phyloP scores from a whole-genome alignment of 64 coral and sea anemone genomes.

The Anthopleura sola region DNA sequence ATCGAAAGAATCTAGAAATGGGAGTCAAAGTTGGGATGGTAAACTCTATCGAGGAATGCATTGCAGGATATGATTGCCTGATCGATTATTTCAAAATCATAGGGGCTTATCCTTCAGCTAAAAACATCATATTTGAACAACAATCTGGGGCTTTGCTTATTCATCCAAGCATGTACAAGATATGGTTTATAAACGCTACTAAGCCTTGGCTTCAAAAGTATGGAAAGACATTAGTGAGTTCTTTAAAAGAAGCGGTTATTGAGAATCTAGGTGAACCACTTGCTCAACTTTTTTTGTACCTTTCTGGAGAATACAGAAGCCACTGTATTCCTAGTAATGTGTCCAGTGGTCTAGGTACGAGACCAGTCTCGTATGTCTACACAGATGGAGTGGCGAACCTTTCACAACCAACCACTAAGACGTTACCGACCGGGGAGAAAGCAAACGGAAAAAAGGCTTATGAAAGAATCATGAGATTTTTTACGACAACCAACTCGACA shows the following conservation, averaged over 20 bases:
- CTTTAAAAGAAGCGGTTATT: slow-evolving; percentile 41
- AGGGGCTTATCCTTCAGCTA: background rate
- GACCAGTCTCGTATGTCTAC: slow-evolving; percentile 66
- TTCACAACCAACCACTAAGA: slow-evolving; percentile 46
- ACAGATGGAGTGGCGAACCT: slow-evolving; percentile 37
- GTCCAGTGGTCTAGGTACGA: slow-evolving; percentile 76
- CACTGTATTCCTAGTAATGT: slow-evolving; percentile 76
- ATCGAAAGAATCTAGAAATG: slow-evolving; percentile 53
- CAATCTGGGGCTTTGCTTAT: slow-evolving; percentile 24
- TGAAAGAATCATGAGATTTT: slow-evolving; percentile 63
- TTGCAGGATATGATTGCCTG: slow-evolving; percentile 63
- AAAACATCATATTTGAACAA: slow-evolving; percentile 51
- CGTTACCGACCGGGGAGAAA: slow-evolving; percentile 47
- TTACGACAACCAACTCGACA: slow-evolving; percentile 63
- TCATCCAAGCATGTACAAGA: background rate
- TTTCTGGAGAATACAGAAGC: slow-evolving; percentile 48
- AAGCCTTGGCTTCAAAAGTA: slow-evolving; percentile 47
- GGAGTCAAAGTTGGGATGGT: slow-evolving; percentile 78
- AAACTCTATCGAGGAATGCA: slow-evolving; percentile 67
- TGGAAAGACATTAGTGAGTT: slow-evolving; percentile 18
- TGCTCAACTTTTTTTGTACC: slow-evolving; percentile 53
- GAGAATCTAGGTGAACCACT: slow-evolving; percentile 55
- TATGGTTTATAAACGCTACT: slow-evolving; percentile 4
- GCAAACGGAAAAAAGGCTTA: slow-evolving; percentile 54
- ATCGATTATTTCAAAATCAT: slow-evolving; percentile 31